phyloP scores from a whole-genome alignment of 2,113 vertebrate genomes.

The Chloropsis cyanopogon region DNA sequence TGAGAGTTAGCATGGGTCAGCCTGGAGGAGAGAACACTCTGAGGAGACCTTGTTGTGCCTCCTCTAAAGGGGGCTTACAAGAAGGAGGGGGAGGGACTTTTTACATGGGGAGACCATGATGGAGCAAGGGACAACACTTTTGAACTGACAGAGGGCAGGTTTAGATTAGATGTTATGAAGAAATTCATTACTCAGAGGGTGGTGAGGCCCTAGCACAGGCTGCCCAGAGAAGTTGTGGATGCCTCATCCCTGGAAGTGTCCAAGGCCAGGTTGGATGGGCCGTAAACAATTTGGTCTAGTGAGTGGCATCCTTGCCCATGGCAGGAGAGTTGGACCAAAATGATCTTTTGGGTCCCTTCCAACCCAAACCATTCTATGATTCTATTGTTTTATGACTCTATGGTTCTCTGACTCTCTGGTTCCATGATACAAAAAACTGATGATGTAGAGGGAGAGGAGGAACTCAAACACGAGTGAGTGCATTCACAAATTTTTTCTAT shows the following conservation, averaged over 20 bases:
- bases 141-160: background rate
- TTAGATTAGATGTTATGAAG: background rate
- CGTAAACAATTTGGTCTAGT: too few relatives aligned
- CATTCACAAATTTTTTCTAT: background rate
- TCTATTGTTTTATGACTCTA: background rate
- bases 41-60: background rate
- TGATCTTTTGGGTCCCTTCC: background rate
- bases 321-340: background rate
- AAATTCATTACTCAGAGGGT: background rate
- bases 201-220: background rate
- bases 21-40: background rate
- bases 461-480: background rate
- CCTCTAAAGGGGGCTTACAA: accelerated
- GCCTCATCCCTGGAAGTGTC: too few relatives aligned
- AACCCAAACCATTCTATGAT: background rate
- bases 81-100: background rate
- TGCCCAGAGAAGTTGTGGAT: background rate
- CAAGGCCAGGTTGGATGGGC: background rate
- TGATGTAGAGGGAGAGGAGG: background rate
- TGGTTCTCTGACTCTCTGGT: background rate
- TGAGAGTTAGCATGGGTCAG: background rate
- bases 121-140: background rate
- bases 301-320: background rate
- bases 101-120: accelerated
- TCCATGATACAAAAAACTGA: background rate